A percentile compares a stretch with the other conserved stretches of the same genome.
These are phyloP conservation scores for Drosophila barbarae DNA, from an alignment of 2,888 invertebrate species.

Conservation along the genomic window DNA sequence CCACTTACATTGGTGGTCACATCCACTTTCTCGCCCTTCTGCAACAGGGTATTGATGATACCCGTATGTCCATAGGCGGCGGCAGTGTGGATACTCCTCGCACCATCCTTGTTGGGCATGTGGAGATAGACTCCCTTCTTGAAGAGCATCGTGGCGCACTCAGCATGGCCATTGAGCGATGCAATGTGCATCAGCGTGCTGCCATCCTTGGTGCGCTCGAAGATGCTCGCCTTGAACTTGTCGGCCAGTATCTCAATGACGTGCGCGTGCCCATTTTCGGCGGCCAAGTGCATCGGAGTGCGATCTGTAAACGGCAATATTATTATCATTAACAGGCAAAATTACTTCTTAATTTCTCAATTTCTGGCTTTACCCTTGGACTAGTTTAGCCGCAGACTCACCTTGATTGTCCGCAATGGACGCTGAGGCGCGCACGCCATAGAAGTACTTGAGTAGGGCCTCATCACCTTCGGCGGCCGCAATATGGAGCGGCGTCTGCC, in stretches of 20 bases:
- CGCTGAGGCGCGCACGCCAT: constrained; percentile 95
- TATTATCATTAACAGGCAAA: neutral
- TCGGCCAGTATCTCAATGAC: constrained; percentile 97
- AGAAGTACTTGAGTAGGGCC: constrained; percentile 95
- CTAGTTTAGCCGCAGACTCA: constrained; percentile 65
- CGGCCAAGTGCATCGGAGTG: constrained; percentile 98
- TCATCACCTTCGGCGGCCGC: constrained; percentile 98
- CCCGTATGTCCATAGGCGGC: constrained; percentile 98
- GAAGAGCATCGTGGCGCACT: constrained; percentile 98
- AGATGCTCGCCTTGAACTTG: constrained; percentile 98
- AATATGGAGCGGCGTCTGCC: constrained; percentile 96
- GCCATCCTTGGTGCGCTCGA: constrained; percentile 98
- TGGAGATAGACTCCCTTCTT: constrained; percentile 99
- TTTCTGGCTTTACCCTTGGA: constrained; percentile 10
- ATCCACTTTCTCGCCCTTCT: constrained; percentile 98
- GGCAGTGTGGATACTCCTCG: constrained; percentile 98
- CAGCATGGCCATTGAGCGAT: constrained; percentile 97
- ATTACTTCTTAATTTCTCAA: neutral
- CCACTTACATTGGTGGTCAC: constrained; percentile 90
- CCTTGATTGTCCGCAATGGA: constrained; percentile 96
- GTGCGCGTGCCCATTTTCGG: constrained; percentile 97
- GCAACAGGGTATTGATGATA: constrained; percentile 96
- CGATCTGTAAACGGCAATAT: constrained; percentile 83
- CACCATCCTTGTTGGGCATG: constrained; percentile 99
- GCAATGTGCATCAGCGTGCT: constrained; percentile 99